A percentile compares a stretch with the other conserved stretches of the same genome.
These are phyloP conservation scores for Cliona cf. orientalis DNA, from an alignment of 37 sponge, comb jelly and placozoan genomes.

Conservation along the genomic window DNA sequence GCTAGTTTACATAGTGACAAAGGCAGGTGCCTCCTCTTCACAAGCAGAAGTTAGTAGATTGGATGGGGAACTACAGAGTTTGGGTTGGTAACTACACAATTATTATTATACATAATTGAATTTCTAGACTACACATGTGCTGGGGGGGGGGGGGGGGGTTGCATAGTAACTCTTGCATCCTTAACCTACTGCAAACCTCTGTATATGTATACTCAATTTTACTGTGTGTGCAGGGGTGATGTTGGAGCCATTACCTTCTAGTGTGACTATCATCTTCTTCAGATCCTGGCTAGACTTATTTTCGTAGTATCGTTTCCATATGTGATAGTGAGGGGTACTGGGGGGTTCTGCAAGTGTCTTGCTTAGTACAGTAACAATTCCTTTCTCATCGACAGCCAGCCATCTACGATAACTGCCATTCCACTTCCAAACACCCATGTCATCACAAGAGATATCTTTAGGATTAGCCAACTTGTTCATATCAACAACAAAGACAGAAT, in stretches of 20 bases:
- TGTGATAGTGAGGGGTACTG: neutral
- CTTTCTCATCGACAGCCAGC: conserved; percentile 15
- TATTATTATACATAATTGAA: no score
- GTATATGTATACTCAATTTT: no score
- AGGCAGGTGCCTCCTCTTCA: no score
- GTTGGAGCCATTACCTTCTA: conserved; percentile 1
- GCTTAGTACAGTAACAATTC: neutral
- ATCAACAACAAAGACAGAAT: conserved; percentile 41
- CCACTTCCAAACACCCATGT: conserved; percentile 53
- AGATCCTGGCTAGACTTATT: conserved; percentile 35
- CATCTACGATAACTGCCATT: conserved; percentile 8
- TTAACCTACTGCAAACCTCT: no score
- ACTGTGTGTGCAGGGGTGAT: no score
- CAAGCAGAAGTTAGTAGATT: no score
- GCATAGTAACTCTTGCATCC: no score
- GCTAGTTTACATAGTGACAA: no score
- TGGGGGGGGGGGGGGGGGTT: no score
- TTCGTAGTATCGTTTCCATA: conserved; percentile 39
- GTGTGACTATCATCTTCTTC: conserved; percentile 9
- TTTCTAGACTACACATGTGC: no score
- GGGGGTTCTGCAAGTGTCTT: neutral
- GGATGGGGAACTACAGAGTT: no score
- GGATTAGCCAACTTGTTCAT: conserved; percentile 10
- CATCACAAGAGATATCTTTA: conserved; percentile 41
- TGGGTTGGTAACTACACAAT: no score